Percentiles rank a stretch among this genome's conserved stretches.
These are phyloP conservation scores for Pachymerium ferrugineum DNA, from an alignment of 2,888 invertebrate genomes.

Conservation along the genomic window DNA sequence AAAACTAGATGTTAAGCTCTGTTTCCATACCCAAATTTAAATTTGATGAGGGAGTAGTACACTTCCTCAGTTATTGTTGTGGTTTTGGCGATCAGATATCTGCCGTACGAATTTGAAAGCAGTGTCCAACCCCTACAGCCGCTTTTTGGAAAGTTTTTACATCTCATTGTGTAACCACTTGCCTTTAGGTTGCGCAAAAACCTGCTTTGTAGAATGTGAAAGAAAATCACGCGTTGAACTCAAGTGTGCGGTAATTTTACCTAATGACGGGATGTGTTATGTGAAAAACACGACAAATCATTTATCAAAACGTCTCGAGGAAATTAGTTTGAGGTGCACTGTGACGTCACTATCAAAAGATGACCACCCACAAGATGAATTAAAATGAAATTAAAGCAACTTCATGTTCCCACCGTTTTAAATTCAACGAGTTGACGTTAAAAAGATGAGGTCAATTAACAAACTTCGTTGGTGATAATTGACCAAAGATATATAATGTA, in stretches of 20 bases:
- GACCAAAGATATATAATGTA: background rate
- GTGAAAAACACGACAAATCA: conserved; percentile 25
- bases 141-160: background rate
- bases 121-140: background rate
- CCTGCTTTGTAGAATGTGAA: background rate
- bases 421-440: background rate
- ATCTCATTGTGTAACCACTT: conserved; percentile 11
- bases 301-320: conserved; percentile 4
- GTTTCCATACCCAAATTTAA: background rate
- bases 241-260: background rate
- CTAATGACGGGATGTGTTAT: conserved; percentile 10
- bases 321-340: background rate
- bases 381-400: background rate
- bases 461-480: conserved; percentile 3
- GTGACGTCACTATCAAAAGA: background rate
- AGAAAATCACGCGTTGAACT: conserved; percentile 18
- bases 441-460: conserved; percentile 17
- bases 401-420: background rate
- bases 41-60: background rate
- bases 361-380: background rate
- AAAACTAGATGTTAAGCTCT: background rate
- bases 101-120: background rate
- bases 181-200: background rate
- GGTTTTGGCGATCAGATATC: background rate
- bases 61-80: conserved; percentile 2